Evolutionary conservation across 1,140 invertebrate genomes (phyloP).

Genomic region (Dufourea novaeangliae): DNA sequence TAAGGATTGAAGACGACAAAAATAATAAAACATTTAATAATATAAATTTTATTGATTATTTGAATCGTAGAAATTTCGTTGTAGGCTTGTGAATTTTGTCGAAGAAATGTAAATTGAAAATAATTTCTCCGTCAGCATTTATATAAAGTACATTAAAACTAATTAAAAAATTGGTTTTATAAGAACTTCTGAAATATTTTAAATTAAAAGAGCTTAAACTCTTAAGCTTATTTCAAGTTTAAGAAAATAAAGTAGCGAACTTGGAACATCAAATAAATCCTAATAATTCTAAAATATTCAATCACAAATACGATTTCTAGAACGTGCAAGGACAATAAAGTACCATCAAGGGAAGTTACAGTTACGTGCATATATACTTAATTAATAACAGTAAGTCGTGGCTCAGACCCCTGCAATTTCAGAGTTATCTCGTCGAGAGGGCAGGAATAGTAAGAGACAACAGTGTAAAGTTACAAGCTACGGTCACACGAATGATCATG

Average conservation of each 20-base stretch:
- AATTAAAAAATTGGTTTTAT: no score
- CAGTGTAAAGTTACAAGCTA: background rate
- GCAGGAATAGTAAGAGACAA: background rate
- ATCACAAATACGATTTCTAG: background rate
- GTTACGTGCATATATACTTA: constrained; percentile 35
- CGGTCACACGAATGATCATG: constrained; percentile 24
- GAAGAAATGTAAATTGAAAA: no score
- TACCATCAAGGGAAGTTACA: background rate
- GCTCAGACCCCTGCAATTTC: constrained; percentile 27
- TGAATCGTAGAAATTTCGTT: no score
- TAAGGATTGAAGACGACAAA: background rate
- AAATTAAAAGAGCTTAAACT: no score
- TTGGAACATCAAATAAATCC: no score
- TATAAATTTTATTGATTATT: no score
- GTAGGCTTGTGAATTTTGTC: no score
- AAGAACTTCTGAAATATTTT: no score
- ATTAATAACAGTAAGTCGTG: constrained; percentile 23
- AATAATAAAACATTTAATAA: no score
- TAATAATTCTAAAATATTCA: background rate
- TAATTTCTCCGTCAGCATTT: no score
- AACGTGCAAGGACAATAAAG: background rate
- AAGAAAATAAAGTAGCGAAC: background rate
- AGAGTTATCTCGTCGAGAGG: background rate
- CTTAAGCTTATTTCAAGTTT: background rate
- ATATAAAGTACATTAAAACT: no score